Evolutionary conservation across 2,113 vertebrate species (phyloP).

Genomic region (Psittacara wagleri): DNA sequence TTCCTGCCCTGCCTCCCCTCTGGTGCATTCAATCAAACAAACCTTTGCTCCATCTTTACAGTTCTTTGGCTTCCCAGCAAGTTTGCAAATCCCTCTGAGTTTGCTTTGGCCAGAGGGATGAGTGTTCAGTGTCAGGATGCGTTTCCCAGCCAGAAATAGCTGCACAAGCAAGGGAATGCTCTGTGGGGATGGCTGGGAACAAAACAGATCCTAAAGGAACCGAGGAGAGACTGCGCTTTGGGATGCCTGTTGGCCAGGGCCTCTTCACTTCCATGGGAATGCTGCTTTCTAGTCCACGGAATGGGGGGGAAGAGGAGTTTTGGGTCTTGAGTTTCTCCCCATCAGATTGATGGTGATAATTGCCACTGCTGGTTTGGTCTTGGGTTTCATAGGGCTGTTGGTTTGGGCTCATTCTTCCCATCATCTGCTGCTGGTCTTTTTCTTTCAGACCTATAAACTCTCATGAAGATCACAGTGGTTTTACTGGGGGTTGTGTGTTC

Average conservation of each 20-base stretch:
- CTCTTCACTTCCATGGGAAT: background rate
- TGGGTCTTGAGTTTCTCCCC: background rate
- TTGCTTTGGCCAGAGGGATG: background rate
- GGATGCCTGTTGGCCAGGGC: background rate
- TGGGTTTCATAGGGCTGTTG: background rate
- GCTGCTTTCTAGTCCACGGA: background rate
- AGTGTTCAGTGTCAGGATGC: constrained; percentile 8
- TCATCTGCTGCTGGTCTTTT: background rate
- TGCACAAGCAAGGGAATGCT: background rate
- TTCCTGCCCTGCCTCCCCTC: background rate
- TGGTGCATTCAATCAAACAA: background rate
- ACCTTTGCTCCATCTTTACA: constrained; percentile 33
- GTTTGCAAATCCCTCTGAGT: background rate
- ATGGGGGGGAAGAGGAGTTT: background rate
- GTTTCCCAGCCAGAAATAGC: constrained; percentile 23
- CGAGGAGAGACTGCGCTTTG: rapidly evolving
- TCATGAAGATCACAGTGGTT: background rate
- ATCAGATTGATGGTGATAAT: background rate
- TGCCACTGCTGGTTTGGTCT: background rate
- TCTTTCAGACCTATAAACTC: background rate
- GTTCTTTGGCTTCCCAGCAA: constrained; percentile 28
- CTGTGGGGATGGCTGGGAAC: rapidly evolving
- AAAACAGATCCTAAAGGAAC: background rate
- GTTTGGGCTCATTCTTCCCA: rapidly evolving
- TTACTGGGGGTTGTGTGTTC: background rate